These are phyloP conservation scores for Synergus itoensis DNA, from an alignment of 2,888 invertebrate genomes.

Conservation along the genomic window DNA sequence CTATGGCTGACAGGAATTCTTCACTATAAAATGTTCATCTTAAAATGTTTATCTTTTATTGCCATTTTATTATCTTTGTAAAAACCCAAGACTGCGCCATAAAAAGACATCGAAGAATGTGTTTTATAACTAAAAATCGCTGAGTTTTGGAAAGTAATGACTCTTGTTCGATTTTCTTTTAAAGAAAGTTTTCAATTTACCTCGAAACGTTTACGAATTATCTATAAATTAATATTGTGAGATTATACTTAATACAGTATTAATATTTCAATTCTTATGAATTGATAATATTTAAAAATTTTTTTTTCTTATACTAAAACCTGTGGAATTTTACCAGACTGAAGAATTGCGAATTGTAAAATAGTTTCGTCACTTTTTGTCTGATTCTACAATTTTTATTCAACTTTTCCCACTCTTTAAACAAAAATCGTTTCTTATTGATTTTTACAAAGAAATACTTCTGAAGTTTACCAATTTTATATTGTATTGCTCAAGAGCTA, in stretches of 20 bases:
- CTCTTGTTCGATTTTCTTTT: slow-evolving; percentile 5
- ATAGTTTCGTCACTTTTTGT: background rate
- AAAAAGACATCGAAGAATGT: slow-evolving; percentile 16
- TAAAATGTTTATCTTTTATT: too few relatives aligned
- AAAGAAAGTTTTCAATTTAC: background rate
- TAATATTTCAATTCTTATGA: background rate
- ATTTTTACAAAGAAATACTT: background rate
- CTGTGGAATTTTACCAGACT: background rate
- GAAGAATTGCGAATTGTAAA: background rate
- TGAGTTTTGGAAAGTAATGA: background rate
- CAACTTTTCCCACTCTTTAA: background rate
- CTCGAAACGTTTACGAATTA: background rate
- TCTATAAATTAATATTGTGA: background rate
- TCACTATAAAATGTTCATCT: background rate
- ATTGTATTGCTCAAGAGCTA: background rate
- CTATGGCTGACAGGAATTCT: background rate
- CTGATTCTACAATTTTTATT: too few relatives aligned
- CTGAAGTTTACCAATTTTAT: background rate
- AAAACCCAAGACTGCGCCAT: slow-evolving; percentile 7
- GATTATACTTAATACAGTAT: background rate
- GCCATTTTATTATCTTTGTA: background rate
- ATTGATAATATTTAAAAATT: background rate
- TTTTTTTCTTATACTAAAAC: background rate
- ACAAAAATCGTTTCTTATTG: background rate
- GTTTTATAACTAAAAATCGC: background rate